Conservation (phyloP, 2,888 invertebrate species). For the Endomychus coccineus region DNA sequence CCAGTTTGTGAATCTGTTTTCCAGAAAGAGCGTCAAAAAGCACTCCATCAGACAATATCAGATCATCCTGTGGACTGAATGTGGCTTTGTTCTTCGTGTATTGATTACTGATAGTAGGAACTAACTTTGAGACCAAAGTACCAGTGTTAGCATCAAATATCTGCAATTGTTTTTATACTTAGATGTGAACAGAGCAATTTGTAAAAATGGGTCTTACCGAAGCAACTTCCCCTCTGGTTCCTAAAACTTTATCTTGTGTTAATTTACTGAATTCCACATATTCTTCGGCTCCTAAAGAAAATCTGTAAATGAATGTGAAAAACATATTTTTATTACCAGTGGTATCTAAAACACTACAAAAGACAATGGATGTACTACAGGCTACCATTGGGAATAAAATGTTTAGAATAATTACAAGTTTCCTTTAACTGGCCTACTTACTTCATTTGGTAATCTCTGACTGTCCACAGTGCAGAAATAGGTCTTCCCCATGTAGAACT, state of each 20-base stretch:
- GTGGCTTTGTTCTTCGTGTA: conserved; percentile 92
- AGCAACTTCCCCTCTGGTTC: conserved; percentile 77
- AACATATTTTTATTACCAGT: no score
- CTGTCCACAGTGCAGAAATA: conserved; percentile 72
- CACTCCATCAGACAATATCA: conserved; percentile 93
- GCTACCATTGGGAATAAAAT: no score
- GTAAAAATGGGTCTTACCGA: conserved; percentile 47
- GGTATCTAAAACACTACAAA: no score
- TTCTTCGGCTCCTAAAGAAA: conserved; percentile 56
- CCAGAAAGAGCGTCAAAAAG: conserved; percentile 87
- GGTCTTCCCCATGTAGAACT: conserved; percentile 82
- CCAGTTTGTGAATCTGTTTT: conserved; percentile 91
- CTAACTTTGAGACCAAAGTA: conserved; percentile 61
- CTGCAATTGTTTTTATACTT: conserved; percentile 35
- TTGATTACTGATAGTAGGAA: conserved; percentile 79
- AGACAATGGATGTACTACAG: no score
- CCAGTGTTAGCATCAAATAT: conserved; percentile 87
- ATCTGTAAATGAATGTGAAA: conserved; percentile 4
- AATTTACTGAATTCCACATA: conserved; percentile 88
- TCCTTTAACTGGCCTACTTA: conserved; percentile 40
- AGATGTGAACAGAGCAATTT: not conserved
- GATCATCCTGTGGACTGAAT: conserved; percentile 87
- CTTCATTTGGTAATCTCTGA: conserved; percentile 58
- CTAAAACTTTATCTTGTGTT: conserved; percentile 78
- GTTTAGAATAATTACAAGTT: no score